Percentiles rank a stretch among this genome's conserved stretches.
Evolutionary conservation across 1,140 invertebrate species (phyloP).

Genomic region (Magallana ariakensis): DNA sequence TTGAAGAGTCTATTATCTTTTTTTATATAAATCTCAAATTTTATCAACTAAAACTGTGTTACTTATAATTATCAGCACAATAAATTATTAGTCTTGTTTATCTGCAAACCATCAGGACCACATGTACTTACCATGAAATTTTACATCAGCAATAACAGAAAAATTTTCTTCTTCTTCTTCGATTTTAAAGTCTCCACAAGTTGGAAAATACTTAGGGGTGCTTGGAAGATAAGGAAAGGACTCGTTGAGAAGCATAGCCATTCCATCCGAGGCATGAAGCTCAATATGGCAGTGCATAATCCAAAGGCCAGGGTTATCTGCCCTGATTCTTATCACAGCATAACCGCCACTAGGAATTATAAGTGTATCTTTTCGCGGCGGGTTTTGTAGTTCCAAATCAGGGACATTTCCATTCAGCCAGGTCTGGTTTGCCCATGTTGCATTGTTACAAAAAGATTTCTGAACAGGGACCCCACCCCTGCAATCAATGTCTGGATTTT

Average conservation of each 20-base stretch:
- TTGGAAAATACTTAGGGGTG: slow-evolving; percentile 43
- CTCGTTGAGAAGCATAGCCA: slow-evolving; percentile 57
- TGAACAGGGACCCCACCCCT: background rate
- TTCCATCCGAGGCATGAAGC: slow-evolving; percentile 52
- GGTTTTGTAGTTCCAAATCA: slow-evolving; percentile 79
- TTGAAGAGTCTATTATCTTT: background rate
- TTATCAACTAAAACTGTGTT: background rate
- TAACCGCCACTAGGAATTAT: slow-evolving; percentile 85
- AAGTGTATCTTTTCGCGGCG: slow-evolving; percentile 86
- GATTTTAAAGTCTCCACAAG: slow-evolving; percentile 55
- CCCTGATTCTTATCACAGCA: slow-evolving; percentile 85
- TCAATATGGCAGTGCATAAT: slow-evolving; percentile 57
- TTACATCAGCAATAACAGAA: no score
- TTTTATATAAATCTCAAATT: background rate
- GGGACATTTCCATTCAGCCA: slow-evolving; percentile 65
- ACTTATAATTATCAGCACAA: no score
- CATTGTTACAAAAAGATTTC: slow-evolving; percentile 63
- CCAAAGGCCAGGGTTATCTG: slow-evolving; percentile 84
- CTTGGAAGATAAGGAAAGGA: slow-evolving; percentile 46
- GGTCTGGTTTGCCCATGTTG: slow-evolving; percentile 61
- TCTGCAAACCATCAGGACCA: background rate
- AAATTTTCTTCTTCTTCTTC: no score
- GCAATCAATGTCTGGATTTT: slow-evolving; percentile 53
- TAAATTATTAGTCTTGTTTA: background rate
- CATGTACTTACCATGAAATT: no score